Evolutionary conservation across 2,797 vertebrate species (phyloP), one percentile per base, ranked within the genome.

Genomic region (Coilia nasus): DNA sequence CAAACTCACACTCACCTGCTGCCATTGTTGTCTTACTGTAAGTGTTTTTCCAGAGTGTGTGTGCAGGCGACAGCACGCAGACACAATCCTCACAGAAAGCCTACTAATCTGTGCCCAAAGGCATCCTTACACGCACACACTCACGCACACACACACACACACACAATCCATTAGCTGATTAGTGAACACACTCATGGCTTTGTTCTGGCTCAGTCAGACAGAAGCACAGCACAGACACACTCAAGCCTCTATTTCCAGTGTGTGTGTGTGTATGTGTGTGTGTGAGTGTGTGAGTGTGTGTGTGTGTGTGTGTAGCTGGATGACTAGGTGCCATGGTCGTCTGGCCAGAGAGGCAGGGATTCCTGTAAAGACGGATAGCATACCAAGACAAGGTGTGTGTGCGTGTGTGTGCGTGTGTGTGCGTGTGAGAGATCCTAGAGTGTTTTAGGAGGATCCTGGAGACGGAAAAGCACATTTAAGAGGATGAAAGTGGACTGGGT

Each of bases 401-500:
- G 35, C 5, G 35, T 41, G 35, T 41, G 35, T 41, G 35, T 41
- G 35, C 5, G 35, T 41, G 35, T 41, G 35, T 41, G 35, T 41
- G 35, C 5, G 35, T 41, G 35, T 54, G 50, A 41, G 35, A 41
- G 35, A 41, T 41, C 35, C 35, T 54, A 54, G 50, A 10, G 50
- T 54, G 50, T 54, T 10, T 54, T 9, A 9, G 7, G 50, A n/a
- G n/a, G n/a, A n/a, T n/a, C n/a, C n/a, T n/a, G n/a, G n/a, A 9
- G 50, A 54, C 12, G 50, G 50, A 54, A 54, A 54, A 54, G 50
- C 6, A 54, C 7, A 54, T 54, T 41, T 84, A 84, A 87, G 82
- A 71, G 83, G 90, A 88, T 91, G 59, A 85, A 60, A 47, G 60
- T 84, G 23, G 88, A 67, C 28, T 88, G 81, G 81, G 50, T 54